Conservation (phyloP, 2,797 vertebrate species). For the Microctenopoma lineatum region DNA sequence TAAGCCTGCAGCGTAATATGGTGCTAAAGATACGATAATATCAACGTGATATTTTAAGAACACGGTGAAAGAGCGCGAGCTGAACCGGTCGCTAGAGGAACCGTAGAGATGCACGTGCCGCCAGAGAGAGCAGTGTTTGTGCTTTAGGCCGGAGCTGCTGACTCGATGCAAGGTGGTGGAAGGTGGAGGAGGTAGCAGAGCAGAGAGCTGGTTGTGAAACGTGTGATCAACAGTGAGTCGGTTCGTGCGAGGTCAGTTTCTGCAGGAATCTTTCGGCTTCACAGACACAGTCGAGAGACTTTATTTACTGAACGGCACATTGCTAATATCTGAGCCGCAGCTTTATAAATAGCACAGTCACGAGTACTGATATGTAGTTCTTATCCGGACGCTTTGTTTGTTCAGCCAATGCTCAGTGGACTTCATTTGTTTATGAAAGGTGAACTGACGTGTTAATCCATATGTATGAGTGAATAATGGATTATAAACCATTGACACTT, state of each 20-base stretch:
- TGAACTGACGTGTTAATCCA: conserved; percentile 36
- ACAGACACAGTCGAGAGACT: not conserved
- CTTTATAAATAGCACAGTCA: conserved; percentile 1
- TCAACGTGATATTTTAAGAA: too few relatives aligned
- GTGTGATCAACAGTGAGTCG: not conserved
- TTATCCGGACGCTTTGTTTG: conserved; percentile 14
- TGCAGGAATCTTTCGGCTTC: too few relatives aligned
- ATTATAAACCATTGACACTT: conserved; percentile 46
- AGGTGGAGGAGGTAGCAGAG: too few relatives aligned
- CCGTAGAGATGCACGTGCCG: too few relatives aligned
- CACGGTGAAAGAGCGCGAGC: too few relatives aligned
- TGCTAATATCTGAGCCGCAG: not conserved
- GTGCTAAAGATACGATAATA: too few relatives aligned
- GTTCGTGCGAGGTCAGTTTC: too few relatives aligned
- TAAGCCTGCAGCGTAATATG: too few relatives aligned
- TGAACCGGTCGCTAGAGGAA: too few relatives aligned
- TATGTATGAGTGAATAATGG: conserved; percentile 48
- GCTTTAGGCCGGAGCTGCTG: not conserved
- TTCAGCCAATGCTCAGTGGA: conserved; percentile 6
- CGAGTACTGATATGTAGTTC: conserved; percentile 41
- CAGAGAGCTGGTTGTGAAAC: not conserved
- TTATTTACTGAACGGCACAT: not conserved
- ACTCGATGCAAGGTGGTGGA: too few relatives aligned
- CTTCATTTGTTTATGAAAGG: conserved; percentile 53
- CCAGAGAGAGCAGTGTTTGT: not conserved